Evolutionary conservation across 2,797 vertebrate species (phyloP).

Genomic region (Naso thynnoides): DNA sequence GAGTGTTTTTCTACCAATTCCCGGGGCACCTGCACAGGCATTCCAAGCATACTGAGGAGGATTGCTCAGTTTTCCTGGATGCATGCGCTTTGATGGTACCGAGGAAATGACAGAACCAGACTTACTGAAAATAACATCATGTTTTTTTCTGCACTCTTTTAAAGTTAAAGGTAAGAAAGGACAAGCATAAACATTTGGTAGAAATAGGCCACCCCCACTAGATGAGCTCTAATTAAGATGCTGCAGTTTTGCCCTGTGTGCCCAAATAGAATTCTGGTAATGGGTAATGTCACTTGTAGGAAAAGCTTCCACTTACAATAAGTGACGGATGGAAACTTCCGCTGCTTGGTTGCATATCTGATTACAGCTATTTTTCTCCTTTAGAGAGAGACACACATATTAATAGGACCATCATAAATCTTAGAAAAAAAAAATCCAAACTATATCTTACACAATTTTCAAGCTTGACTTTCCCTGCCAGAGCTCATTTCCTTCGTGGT

Average conservation of each 20-base stretch:
- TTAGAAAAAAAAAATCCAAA: background rate
- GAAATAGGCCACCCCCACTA: background rate
- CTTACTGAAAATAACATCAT: constrained; percentile 17
- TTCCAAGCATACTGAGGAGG: constrained; percentile 71
- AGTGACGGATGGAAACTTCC: constrained; percentile 22
- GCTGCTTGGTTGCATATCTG: constrained; percentile 5
- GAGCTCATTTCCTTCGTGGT: constrained; percentile 27
- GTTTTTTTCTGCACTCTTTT: constrained; percentile 6
- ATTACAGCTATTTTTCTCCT: constrained; percentile 1
- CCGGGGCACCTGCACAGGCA: constrained; percentile 69
- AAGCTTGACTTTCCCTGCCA: constrained; percentile 16
- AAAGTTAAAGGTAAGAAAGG: background rate
- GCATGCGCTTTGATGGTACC: constrained; percentile 5
- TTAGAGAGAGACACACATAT: background rate
- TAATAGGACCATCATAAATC: constrained; percentile 4
- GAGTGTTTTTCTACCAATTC: constrained; percentile 48
- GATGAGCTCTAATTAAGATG: background rate
- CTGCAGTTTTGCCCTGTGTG: background rate
- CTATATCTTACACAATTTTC: constrained; percentile 3
- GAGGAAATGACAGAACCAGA: constrained; percentile 3
- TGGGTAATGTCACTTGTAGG: constrained; percentile 1
- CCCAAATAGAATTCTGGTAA: background rate
- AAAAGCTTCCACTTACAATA: background rate
- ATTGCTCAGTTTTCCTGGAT: constrained; percentile 66
- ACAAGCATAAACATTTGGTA: background rate